phyloP scores from a whole-genome alignment of 2,797 vertebrate genomes.

The Vireo griseus region DNA sequence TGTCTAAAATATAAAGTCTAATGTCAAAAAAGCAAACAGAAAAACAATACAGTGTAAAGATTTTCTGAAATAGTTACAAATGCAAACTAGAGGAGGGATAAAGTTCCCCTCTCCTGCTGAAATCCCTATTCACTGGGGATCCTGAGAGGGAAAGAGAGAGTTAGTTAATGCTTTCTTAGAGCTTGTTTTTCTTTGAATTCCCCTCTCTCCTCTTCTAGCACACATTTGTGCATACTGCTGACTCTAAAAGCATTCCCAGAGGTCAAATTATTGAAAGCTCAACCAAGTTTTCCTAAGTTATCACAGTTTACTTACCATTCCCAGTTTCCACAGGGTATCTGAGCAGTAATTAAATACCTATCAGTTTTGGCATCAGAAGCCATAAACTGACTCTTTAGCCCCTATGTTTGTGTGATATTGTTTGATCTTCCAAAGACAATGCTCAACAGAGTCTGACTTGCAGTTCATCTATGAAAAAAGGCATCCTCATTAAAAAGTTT shows the following conservation, averaged over 20 bases:
- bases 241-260: constrained; percentile 43
- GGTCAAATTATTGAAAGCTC: constrained; percentile 61
- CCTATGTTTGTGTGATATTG: background rate
- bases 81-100: background rate
- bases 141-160: background rate
- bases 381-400: constrained; percentile 17
- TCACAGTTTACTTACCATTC: constrained; percentile 49
- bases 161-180: constrained; percentile 32
- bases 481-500: constrained; percentile 59
- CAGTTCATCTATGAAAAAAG: background rate
- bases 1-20: background rate
- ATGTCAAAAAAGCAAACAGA: constrained; percentile 11
- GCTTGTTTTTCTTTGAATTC: constrained; percentile 48
- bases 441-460: background rate
- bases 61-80: constrained; percentile 16
- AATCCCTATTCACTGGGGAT: background rate
- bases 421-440: constrained; percentile 45
- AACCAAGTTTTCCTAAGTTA: constrained; percentile 59
- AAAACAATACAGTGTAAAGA: background rate
- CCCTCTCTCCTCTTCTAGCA: background rate
- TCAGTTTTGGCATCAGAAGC: constrained; percentile 2
- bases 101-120: background rate
- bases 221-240: constrained; percentile 24
- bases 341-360: constrained; percentile 30
- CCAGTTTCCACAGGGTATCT: background rate